Base-by-base conservation (phyloP, 2,113 vertebrate genomes). In the Ceyx margarethae region DNA sequence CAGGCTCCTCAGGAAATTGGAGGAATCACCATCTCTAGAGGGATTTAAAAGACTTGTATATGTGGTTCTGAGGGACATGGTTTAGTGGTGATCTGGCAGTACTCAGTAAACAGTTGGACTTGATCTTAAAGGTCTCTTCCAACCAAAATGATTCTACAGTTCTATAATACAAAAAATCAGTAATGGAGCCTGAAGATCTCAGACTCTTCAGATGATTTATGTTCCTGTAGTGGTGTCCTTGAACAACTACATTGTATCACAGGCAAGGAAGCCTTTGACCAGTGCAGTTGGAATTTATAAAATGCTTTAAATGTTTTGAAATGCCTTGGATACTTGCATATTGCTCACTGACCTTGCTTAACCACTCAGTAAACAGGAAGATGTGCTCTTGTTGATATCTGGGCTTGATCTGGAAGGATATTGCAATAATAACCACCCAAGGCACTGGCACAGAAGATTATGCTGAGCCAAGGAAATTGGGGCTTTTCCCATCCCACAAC, bases 341-440 rank as follows among this genome's bases (percentile, higher is more conserved):
- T 51, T 72, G 11, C 20, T 90, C 62, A 16, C 15, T 37, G 13
- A n/a, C 33, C 50, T 79, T 76, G 45, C 75, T 91, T 54, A 89
- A 51, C 54, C 10, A 12, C 45, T 13, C 0, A 1, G 37, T 76
- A 86, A 90, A 95, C 67, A 91, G 92, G 74, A 94, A 91, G 58
- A 66, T 29, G n/a, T 48, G 50, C 5, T 88, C 21, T 79, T 85
- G 10, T 60, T 58, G 43, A 29, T 77, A 85, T 67, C 58, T 65
- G 53, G 51, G 5, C 54, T 95, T 89, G 80, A 90, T 94, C 66
- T 88, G 43, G 42, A 78, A 91, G 58, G 81, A 87, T 84, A 73
- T 72, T 76, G 16, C 45, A 56, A 25, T 83, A 93, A 83, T 42
- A 42, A 86, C 48, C 42, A 46, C 8, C 4, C 37, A 79, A 53